These are phyloP conservation scores for Bradysia coprophila DNA, from an alignment of 1,140 invertebrate species.

Conservation along the genomic window DNA sequence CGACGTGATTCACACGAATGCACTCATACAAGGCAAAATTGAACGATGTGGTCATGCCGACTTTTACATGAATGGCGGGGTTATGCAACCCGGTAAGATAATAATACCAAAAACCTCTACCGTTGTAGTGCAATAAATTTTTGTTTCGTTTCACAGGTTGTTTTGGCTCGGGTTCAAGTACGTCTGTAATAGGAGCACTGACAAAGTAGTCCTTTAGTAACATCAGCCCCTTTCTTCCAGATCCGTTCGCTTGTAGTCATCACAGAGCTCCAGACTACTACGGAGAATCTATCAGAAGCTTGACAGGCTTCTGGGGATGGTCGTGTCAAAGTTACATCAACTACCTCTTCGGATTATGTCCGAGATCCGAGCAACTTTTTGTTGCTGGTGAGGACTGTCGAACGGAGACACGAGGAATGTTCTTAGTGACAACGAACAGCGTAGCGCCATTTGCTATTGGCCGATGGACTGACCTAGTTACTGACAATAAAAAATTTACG, in stretches of 20 bases:
- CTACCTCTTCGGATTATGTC: conserved; percentile 34
- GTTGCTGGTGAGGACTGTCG: conserved; percentile 19
- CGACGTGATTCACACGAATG: conserved; percentile 58
- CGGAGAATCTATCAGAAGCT: conserved; percentile 46
- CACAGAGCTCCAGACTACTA: conserved; percentile 47
- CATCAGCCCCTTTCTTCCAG: conserved; percentile 3
- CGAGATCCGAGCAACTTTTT: conserved; percentile 16
- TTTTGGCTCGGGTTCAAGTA: conserved; percentile 9
- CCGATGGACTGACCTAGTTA: conserved; percentile 10
- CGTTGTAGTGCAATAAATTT: neutral
- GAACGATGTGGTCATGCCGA: conserved; percentile 46
- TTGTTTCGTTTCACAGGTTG: conserved; percentile 8
- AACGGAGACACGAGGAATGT: conserved; percentile 15
- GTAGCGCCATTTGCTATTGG: conserved; percentile 18
- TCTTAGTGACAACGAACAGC: conserved; percentile 17
- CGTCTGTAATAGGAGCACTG: neutral
- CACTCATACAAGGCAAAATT: conserved; percentile 38
- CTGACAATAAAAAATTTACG: neutral
- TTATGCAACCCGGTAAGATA: conserved; percentile 37
- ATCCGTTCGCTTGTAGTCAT: conserved; percentile 36
- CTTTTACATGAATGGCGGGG: conserved; percentile 55
- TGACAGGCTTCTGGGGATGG: conserved; percentile 45
- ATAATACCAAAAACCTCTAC: neutral
- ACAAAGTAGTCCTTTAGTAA: neutral
- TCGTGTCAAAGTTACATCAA: conserved; percentile 33